These are phyloP conservation scores for Stictocephala bisonia DNA, from an alignment of 2,888 invertebrate species.

Conservation along the genomic window DNA sequence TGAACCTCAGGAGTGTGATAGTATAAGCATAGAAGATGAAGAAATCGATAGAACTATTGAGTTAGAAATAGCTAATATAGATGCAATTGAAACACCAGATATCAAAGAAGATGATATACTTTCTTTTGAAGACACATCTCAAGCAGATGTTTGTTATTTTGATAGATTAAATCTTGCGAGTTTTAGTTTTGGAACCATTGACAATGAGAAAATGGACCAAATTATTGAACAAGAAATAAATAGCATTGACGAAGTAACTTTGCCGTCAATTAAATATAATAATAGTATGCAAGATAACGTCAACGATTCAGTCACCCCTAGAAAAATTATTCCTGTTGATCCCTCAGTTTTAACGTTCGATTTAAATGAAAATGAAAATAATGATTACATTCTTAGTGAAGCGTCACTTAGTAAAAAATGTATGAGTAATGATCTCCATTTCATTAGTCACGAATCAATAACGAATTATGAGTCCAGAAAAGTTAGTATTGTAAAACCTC, in stretches of 20 bases:
- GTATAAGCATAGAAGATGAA: conserved; percentile 29
- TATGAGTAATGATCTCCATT: too few species aligned
- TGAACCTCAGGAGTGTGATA: conserved; percentile 29
- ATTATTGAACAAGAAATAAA: conserved; percentile 6
- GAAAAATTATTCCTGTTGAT: conserved; percentile 15
- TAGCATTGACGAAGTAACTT: conserved; percentile 10
- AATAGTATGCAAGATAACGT: neutral
- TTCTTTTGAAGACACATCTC: neutral
- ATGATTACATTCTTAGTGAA: too few species aligned
- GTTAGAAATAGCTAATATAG: conserved; percentile 3
- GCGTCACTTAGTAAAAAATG: too few species aligned
- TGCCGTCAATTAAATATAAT: neutral
- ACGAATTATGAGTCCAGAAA: too few species aligned
- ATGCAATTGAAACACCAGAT: conserved; percentile 2
- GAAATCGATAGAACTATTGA: neutral
- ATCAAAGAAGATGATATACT: neutral
- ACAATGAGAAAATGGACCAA: conserved; percentile 30
- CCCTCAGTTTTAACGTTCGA: neutral
- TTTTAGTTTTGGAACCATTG: too few species aligned
- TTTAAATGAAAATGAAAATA: neutral
- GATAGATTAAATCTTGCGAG: too few species aligned
- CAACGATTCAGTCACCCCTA: neutral
- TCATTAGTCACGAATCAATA: too few species aligned
- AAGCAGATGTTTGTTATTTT: too few species aligned
- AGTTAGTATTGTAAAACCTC: too few species aligned